These are phyloP conservation scores for Phrynosoma platyrhinos DNA, from an alignment of 2,113 vertebrate species.

Conservation along the genomic window DNA sequence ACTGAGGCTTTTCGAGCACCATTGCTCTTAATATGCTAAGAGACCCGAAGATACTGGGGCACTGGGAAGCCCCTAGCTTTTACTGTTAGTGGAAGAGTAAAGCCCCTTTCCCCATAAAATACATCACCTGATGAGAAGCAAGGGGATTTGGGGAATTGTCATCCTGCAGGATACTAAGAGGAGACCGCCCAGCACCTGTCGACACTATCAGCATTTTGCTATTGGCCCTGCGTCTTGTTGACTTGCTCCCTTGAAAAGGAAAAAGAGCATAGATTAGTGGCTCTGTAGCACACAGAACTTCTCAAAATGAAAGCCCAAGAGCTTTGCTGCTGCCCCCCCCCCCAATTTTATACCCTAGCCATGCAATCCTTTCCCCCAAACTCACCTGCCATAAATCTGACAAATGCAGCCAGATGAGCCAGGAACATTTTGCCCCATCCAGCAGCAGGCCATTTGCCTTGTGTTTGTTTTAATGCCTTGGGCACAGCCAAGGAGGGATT, in stretches of 20 bases:
- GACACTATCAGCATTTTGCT: slow-evolving; percentile 65
- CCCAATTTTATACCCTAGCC: not conserved
- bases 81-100: no score
- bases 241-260: slow-evolving; percentile 69
- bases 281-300: no score
- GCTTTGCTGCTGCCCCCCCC: not conserved
- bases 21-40: no score
- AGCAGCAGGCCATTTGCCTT: not conserved
- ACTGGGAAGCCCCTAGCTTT: not conserved
- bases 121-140: slow-evolving; percentile 72
- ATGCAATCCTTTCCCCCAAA: not conserved
- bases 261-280: not conserved
- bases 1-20: not conserved
- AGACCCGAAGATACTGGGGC: not conserved
- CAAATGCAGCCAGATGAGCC: no score
- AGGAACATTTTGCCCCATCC: not conserved
- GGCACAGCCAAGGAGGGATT: not conserved
- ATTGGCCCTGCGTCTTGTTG: slow-evolving; percentile 55
- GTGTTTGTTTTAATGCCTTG: not conserved
- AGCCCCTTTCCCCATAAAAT: not conserved
- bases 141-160: slow-evolving; percentile 85
- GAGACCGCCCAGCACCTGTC: slow-evolving; percentile 82
- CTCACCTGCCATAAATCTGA: not conserved
- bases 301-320: not conserved
- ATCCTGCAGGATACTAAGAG: slow-evolving; percentile 87